These are phyloP conservation scores for Coccyzus lansbergi DNA, from an alignment of 2,797 vertebrate species.

Conservation along the genomic window DNA sequence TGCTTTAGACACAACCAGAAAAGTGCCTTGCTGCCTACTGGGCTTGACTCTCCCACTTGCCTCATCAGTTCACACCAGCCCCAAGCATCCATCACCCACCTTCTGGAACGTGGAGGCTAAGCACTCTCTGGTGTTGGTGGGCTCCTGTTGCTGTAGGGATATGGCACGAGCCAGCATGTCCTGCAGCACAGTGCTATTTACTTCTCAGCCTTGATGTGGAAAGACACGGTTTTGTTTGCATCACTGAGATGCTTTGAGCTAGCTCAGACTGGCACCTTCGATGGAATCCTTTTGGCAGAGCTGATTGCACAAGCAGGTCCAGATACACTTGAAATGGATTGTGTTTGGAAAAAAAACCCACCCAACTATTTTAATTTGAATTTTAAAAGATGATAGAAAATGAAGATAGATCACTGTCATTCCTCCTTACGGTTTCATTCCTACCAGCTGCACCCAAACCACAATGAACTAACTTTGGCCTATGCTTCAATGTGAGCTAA, in stretches of 20 bases:
- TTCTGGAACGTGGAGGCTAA: background rate
- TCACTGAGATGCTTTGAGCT: background rate
- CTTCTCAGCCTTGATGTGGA: slow-evolving; percentile 27
- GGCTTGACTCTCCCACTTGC: background rate
- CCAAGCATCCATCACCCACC: background rate
- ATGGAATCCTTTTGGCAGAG: background rate
- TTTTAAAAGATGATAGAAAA: slow-evolving; percentile 7
- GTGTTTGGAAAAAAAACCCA: background rate
- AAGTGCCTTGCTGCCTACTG: background rate
- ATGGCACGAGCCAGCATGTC: background rate
- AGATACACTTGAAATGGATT: background rate
- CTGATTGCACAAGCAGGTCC: background rate
- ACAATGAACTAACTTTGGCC: background rate
- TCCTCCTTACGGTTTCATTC: background rate
- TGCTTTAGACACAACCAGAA: background rate
- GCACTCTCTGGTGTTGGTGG: background rate
- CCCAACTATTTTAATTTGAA: background rate
- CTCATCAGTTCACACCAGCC: background rate
- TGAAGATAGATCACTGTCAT: background rate
- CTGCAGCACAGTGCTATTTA: background rate
- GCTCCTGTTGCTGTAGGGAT: background rate
- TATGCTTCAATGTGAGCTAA: background rate
- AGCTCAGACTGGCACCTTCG: background rate
- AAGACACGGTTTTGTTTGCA: background rate
- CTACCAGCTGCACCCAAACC: background rate